phyloP scores from a whole-genome alignment of 2,888 invertebrate genomes.

The Ceratothoa steindachneri region DNA sequence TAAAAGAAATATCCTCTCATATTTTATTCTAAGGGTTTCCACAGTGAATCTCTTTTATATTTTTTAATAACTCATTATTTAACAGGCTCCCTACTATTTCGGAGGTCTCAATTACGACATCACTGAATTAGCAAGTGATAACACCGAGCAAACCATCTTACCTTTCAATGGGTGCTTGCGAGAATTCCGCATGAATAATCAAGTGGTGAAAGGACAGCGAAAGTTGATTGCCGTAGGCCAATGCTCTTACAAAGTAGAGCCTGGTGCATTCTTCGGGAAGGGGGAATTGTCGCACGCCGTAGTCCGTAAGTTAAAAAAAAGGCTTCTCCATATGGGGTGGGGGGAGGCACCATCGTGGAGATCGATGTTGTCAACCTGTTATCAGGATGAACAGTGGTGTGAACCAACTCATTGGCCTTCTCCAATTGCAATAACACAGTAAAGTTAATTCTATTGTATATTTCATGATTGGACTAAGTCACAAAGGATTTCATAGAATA shows the following conservation, averaged over 20 bases:
- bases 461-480: neutral
- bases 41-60: no score
- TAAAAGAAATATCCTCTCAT: no score
- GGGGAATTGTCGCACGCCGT: slow-evolving; percentile 51
- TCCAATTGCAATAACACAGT: neutral
- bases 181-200: slow-evolving; percentile 68
- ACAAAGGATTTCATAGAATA: no score
- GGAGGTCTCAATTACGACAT: slow-evolving; percentile 68
- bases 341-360: neutral
- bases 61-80: no score
- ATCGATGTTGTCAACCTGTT: no score
- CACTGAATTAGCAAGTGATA: slow-evolving; percentile 49
- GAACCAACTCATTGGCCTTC: no score
- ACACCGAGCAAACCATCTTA: slow-evolving; percentile 59
- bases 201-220: slow-evolving; percentile 62
- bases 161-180: slow-evolving; percentile 80
- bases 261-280: slow-evolving; percentile 77
- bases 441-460: neutral
- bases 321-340: neutral
- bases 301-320: slow-evolving; percentile 35
- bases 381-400: no score
- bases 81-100: slow-evolving; percentile 69
- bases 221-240: slow-evolving; percentile 65
- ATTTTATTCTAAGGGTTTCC: no score
- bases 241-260: slow-evolving; percentile 73